These are phyloP conservation scores for Drosophila subquinaria DNA, from an alignment of 2,888 invertebrate species.

Conservation along the genomic window DNA sequence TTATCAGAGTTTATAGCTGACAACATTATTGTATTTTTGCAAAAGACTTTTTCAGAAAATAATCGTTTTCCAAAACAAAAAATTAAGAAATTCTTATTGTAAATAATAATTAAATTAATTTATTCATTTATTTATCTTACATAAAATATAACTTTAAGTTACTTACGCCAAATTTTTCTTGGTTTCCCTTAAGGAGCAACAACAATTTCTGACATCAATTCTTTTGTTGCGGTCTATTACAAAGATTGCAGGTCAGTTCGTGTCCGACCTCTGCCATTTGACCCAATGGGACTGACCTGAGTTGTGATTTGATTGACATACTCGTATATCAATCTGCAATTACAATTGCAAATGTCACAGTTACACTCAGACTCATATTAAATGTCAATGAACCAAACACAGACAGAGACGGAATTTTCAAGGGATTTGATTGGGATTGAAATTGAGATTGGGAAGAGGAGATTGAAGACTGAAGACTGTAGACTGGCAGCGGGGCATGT, in stretches of 20 bases:
- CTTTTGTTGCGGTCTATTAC: conserved; percentile 6
- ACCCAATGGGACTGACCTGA: conserved; percentile 11
- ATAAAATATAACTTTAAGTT: no score
- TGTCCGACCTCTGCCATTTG: conserved; percentile 66
- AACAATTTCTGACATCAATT: background rate
- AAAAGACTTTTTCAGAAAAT: no score
- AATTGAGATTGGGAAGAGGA: background rate
- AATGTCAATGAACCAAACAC: conserved; percentile 63
- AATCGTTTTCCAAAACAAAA: no score
- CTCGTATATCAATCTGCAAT: conserved; percentile 17
- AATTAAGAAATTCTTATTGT: no score
- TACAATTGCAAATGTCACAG: conserved; percentile 52
- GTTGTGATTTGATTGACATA: conserved; percentile 51
- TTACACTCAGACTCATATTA: conserved; percentile 9
- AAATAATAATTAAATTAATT: no score
- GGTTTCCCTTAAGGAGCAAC: background rate
- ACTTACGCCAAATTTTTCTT: background rate
- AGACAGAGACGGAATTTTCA: conserved; percentile 11
- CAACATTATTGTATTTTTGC: no score
- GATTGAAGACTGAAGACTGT: background rate
- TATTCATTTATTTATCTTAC: no score
- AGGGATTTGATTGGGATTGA: conserved; percentile 16
- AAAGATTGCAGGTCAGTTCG: conserved; percentile 36
- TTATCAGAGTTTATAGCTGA: background rate
- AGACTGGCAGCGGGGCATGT: conserved; percentile 22